Evolutionary conservation across 2,113 vertebrate species (phyloP).

Genomic region (Triplophysa siluroides): DNA sequence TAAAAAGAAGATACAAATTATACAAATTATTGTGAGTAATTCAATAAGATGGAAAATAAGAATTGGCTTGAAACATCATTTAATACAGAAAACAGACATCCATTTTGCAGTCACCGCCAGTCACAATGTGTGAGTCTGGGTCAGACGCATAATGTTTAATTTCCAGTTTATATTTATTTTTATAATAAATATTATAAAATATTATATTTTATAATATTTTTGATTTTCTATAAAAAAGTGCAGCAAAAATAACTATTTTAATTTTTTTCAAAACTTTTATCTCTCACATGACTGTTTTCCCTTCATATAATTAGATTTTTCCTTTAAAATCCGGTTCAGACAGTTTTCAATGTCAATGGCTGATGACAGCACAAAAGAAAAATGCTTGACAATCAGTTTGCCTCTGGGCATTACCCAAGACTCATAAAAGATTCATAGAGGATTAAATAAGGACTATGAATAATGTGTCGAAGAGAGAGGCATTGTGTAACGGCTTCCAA

Average conservation of each 20-base stretch:
- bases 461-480: constrained; percentile 27
- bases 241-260: not conserved
- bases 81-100: no score
- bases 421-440: constrained; percentile 46
- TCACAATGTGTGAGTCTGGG: no score
- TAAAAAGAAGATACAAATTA: no score
- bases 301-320: not conserved
- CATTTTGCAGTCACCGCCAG: no score
- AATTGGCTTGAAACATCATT: no score
- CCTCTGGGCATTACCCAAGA: constrained; percentile 41
- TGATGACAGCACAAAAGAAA: constrained; percentile 28
- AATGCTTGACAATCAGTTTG: constrained; percentile 41
- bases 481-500: constrained; percentile 25
- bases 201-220: no score
- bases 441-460: constrained; percentile 40
- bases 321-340: constrained; percentile 5
- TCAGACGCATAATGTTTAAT: no score
- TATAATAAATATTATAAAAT: no score
- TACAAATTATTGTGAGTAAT: no score
- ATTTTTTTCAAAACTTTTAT: not conserved
- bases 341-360: constrained; percentile 22
- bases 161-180: not conserved
- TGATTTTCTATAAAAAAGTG: no score
- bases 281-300: not conserved
- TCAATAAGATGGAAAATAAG: no score